phyloP scores from a whole-genome alignment of 2,113 vertebrate species.

The Cyanoderma ruficeps region DNA sequence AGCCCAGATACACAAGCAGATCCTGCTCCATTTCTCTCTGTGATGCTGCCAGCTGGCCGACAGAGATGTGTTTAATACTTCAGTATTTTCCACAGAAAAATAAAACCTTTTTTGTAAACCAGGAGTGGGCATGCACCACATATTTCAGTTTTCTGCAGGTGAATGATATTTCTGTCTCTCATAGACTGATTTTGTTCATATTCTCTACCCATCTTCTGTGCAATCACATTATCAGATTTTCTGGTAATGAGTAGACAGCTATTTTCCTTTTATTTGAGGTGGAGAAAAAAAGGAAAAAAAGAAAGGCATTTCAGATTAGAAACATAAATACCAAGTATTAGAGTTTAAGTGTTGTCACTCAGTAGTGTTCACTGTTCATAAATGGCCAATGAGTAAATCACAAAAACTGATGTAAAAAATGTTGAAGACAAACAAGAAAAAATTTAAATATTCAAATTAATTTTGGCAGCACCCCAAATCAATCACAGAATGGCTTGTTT shows the following conservation, averaged over 20 bases:
- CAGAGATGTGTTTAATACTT: neutral
- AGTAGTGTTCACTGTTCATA: neutral
- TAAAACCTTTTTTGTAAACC: neutral
- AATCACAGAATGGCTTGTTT: neutral
- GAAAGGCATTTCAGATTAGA: neutral
- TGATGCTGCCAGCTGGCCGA: neutral
- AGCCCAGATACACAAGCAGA: neutral
- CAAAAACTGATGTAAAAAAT: neutral
- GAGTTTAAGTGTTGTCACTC: neutral
- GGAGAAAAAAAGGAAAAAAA: neutral
- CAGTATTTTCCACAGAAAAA: neutral
- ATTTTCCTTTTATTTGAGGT: neutral
- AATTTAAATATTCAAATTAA: rapidly evolving
- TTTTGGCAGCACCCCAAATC: neutral
- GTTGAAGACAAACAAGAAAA: neutral
- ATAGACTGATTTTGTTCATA: neutral
- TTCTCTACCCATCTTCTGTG: neutral
- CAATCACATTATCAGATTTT: neutral
- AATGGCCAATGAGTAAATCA: neutral
- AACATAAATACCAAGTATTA: neutral
- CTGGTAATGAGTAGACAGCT: neutral
- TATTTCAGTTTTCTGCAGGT: neutral
- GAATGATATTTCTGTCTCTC: neutral
- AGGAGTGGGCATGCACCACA: neutral
- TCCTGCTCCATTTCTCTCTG: neutral